Evolutionary conservation across 1,140 invertebrate species (phyloP).

Genomic region (Orchestia grillus): DNA sequence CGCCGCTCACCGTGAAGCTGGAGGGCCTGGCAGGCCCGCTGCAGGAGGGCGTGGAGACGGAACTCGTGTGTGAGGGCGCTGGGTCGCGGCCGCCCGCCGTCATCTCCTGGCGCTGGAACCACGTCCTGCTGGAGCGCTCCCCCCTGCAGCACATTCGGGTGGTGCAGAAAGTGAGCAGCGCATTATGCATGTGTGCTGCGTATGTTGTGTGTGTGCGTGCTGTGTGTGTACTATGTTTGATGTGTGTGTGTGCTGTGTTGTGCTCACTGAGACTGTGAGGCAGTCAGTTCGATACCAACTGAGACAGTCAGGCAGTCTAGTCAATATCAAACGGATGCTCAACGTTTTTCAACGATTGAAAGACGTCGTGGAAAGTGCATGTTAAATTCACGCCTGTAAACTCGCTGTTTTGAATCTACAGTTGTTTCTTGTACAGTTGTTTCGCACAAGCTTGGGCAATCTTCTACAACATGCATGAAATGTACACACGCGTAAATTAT

Average conservation of each 20-base stretch:
- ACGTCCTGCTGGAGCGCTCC: background rate
- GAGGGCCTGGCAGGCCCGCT: background rate
- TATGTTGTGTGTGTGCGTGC: background rate
- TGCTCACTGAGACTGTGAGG: too few species aligned
- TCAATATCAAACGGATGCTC: background rate
- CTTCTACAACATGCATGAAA: too few species aligned
- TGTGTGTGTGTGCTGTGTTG: background rate
- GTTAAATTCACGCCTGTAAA: background rate
- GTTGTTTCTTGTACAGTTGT: too few species aligned
- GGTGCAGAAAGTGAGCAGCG: background rate
- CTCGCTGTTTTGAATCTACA: too few species aligned
- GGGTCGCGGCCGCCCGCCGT: background rate
- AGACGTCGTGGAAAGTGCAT: background rate
- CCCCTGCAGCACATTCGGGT: background rate
- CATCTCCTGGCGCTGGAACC: slow-evolving; percentile 16
- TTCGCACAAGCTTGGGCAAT: too few species aligned
- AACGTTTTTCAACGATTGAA: background rate
- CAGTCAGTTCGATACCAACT: background rate
- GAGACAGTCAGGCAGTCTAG: background rate
- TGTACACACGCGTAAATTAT: background rate
- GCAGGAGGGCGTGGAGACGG: background rate
- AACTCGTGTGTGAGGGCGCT: background rate
- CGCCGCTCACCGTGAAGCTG: background rate
- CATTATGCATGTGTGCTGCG: background rate
- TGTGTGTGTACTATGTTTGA: background rate